These are phyloP conservation scores for Bombus balteatus DNA, from an alignment of 1,140 invertebrate species.

Conservation along the genomic window DNA sequence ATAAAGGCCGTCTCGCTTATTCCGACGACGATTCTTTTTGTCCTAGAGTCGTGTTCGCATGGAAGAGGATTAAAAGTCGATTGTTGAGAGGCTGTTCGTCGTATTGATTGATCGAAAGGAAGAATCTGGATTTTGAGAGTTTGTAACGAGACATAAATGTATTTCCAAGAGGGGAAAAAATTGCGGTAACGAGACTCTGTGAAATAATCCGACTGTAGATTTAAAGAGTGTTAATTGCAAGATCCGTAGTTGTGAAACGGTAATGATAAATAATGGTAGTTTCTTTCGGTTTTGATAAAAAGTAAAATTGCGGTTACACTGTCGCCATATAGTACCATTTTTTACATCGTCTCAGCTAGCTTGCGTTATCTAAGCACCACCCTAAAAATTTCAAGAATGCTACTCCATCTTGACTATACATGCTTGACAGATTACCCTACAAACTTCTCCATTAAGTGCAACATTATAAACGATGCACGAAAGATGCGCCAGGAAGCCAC, in stretches of 20 bases:
- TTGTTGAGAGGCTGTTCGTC: slow-evolving; percentile 12
- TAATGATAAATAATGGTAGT: background rate
- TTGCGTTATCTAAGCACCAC: too few species aligned
- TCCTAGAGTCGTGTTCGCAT: slow-evolving; percentile 36
- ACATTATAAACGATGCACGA: background rate
- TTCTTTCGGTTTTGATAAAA: background rate
- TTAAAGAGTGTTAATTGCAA: background rate
- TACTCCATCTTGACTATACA: background rate
- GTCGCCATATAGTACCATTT: background rate
- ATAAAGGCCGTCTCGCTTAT: slow-evolving; percentile 63
- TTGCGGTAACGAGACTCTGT: background rate
- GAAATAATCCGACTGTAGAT: background rate
- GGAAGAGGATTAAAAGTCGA: slow-evolving; percentile 61
- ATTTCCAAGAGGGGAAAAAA: background rate
- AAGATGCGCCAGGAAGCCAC: background rate
- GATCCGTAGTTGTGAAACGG: too few species aligned
- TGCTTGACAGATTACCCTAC: background rate
- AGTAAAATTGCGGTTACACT: background rate
- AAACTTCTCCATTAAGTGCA: slow-evolving; percentile 40
- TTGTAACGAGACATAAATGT: background rate
- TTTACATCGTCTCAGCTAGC: too few species aligned
- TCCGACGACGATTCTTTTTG: slow-evolving; percentile 58
- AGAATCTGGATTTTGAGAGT: background rate
- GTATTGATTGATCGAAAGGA: slow-evolving; percentile 31
- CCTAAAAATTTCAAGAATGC: slow-evolving; percentile 13